These are phyloP conservation scores for Mythimna albipuncta DNA, from an alignment of 2,888 invertebrate species.

Conservation along the genomic window DNA sequence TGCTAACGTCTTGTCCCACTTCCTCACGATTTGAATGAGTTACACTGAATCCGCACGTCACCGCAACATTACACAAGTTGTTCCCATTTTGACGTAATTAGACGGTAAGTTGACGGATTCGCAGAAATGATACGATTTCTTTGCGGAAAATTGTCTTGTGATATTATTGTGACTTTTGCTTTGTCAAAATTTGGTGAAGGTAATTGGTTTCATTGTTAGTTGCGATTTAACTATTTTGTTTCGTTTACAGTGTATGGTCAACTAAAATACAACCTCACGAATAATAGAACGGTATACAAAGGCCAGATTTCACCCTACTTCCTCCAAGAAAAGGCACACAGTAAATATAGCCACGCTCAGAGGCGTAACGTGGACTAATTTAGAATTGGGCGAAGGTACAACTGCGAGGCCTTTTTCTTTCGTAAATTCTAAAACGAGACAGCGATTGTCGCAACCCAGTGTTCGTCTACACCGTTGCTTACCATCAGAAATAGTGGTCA, in stretches of 20 bases:
- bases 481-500: too few species aligned
- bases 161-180: slow-evolving; percentile 27
- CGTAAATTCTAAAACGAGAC: too few species aligned
- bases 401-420: too few species aligned
- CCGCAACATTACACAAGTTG: slow-evolving; percentile 9
- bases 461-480: too few species aligned
- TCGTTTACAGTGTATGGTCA: too few species aligned
- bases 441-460: too few species aligned
- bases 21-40: slow-evolving; percentile 57
- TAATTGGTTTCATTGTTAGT: slow-evolving; percentile 1
- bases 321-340: neutral
- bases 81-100: slow-evolving; percentile 45
- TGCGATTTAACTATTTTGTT: too few species aligned
- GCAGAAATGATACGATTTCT: slow-evolving; percentile 41
- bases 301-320: neutral
- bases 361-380: too few species aligned
- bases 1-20: slow-evolving; percentile 60
- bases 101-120: slow-evolving; percentile 46
- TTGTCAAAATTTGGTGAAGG: slow-evolving; percentile 8
- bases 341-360: neutral
- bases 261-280: too few species aligned
- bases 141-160: slow-evolving; percentile 32
- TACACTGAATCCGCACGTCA: slow-evolving; percentile 48
- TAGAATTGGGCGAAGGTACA: too few species aligned
- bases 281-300: too few species aligned